Percentiles rank a stretch among this genome's conserved stretches.
Conservation (phyloP, 2,797 vertebrate genomes). For the Borostomias antarcticus region DNA sequence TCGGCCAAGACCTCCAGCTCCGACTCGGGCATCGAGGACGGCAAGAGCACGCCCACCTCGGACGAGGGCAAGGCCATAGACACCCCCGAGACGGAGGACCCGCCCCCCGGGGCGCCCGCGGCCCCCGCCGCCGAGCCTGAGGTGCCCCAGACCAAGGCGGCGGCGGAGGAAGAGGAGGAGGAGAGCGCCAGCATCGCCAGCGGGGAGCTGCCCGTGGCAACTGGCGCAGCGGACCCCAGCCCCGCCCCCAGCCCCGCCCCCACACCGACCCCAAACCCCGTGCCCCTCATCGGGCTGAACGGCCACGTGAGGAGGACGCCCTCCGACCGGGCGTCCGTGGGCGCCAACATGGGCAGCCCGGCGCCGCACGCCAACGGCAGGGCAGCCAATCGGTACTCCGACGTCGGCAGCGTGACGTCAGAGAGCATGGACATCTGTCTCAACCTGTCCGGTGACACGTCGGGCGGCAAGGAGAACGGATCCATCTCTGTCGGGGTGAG, state of each 20-base stretch:
- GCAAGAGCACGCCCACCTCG: constrained; percentile 66
- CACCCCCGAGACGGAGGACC: constrained; percentile 62
- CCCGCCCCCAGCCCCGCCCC: constrained; percentile 10
- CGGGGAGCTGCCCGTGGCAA: not conserved
- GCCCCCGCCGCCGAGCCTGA: constrained; percentile 3
- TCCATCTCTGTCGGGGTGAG: constrained; percentile 85
- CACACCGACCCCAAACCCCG: not conserved
- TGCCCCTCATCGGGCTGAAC: constrained; percentile 15
- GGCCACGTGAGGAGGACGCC: constrained; percentile 34
- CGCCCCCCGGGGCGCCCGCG: constrained; percentile 20
- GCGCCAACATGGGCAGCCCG: constrained; percentile 43
- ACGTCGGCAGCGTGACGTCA: constrained; percentile 78
- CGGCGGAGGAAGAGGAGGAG: not conserved
- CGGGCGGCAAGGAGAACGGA: constrained; percentile 79
- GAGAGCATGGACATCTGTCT: constrained; percentile 83
- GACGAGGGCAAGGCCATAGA: constrained; percentile 76
- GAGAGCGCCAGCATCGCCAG: not conserved
- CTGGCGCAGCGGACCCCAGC: not conserved
- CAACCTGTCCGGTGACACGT: constrained; percentile 78
- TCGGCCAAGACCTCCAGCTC: constrained; percentile 70
- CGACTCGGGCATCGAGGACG: constrained; percentile 74
- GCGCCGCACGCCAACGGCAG: constrained; percentile 45
- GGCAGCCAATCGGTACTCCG: constrained; percentile 77
- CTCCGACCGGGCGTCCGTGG: constrained; percentile 17
- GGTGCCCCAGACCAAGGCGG: not conserved